Evolutionary conservation across 1,140 invertebrate species (phyloP), one percentile per base, ranked within the genome.

Genomic region (Phymastichus coffea): DNA sequence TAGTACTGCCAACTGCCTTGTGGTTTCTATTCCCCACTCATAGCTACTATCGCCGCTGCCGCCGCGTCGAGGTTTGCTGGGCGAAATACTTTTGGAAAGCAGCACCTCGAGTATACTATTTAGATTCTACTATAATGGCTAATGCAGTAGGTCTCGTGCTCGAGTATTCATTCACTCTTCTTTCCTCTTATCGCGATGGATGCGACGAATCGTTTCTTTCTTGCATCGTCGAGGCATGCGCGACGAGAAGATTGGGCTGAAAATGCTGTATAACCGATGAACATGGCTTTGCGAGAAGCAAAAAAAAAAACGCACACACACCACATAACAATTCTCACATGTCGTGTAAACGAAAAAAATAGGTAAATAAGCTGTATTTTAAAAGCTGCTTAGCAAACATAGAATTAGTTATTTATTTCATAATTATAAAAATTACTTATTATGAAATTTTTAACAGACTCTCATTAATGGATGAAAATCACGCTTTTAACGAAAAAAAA

Each of bases 1-100:
- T n/a, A n/a, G n/a, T 57, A 43, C 56, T 57, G 37, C 14, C 41
- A 51, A 35, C 51, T 25, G 30, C n/a, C n/a, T 15, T 51, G 56
- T 20, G 47, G 20, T 49, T 57, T 40, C 30, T 33, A 15, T 23
- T 57, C n/a, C 20, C 14, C 12, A 4, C 22, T 19, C n/a, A n/a
- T n/a, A n/a, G n/a, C n/a, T n/a, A n/a, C n/a, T n/a, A 30, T 33
- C 23, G 44, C 26, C 1, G 44, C 9, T 12, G 4, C 9, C 14
- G 17, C 12, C 20, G 40, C 4, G 41, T 49, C 37, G 47, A 17
- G 47, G 26, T 26, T 28, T n/a, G n/a, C 43, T 52, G 19, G 40
- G 30, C 33, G 9, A 46, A 46, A 59, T 52, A 59, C 28, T 52
- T 59, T 59, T 10, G 3, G 17, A 8, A 2, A 6, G 1, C n/a